phyloP scores from a whole-genome alignment of 2,888 invertebrate genomes.

The Polyommatus iphigenia region DNA sequence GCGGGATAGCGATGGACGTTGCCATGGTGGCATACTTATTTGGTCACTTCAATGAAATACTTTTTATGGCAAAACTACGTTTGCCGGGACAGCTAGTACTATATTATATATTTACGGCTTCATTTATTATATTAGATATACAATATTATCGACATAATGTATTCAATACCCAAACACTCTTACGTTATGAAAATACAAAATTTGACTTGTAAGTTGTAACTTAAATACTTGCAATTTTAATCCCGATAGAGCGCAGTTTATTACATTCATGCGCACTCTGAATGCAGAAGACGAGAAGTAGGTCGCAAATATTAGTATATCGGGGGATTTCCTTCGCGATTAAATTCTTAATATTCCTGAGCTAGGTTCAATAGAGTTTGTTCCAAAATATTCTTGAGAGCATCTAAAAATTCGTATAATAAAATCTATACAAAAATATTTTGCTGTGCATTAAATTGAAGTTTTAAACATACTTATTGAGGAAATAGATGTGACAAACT shows the following conservation, averaged over 20 bases:
- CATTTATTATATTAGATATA: too few species aligned
- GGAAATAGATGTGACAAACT: too few species aligned
- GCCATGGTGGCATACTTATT: too few species aligned
- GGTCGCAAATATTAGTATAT: conserved; percentile 57
- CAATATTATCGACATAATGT: too few species aligned
- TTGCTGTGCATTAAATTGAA: too few species aligned
- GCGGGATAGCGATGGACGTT: too few species aligned
- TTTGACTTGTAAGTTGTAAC: not conserved
- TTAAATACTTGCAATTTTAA: conserved; percentile 10
- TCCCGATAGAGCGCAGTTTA: conserved; percentile 24
- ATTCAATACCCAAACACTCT: not conserved
- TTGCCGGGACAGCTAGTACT: too few species aligned
- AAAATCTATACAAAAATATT: not conserved
- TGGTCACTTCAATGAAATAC: too few species aligned
- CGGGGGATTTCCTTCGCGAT: conserved; percentile 40
- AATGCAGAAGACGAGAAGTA: conserved; percentile 44
- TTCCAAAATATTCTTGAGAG: not conserved
- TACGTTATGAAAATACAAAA: not conserved
- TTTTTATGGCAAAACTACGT: too few species aligned
- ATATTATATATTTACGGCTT: too few species aligned
- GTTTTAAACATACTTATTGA: too few species aligned
- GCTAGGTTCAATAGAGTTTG: conserved; percentile 7
- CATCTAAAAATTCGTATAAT: not conserved
- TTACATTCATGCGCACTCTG: conserved; percentile 30
- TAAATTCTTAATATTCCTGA: conserved; percentile 28